These are phyloP conservation scores for Amblyjoppa fuscipennis DNA, from an alignment of 2,888 invertebrate genomes.

Conservation along the genomic window DNA sequence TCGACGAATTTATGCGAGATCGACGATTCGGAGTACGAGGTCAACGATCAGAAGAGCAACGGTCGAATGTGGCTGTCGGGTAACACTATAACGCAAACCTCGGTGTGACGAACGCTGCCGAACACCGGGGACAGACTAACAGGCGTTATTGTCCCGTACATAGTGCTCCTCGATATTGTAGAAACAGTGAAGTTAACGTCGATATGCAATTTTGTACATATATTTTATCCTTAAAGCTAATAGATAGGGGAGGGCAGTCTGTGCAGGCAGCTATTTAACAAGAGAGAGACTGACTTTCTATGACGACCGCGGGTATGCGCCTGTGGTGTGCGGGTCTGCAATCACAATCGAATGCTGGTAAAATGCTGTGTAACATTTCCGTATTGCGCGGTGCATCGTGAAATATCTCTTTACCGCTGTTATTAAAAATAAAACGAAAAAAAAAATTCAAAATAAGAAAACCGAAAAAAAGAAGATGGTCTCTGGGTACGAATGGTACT, in stretches of 20 bases:
- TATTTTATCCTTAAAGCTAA: conserved; percentile 63
- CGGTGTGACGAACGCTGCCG: conserved; percentile 83
- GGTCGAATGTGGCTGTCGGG: conserved; percentile 83
- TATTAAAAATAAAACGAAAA: conserved; percentile 14
- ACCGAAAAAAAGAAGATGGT: not conserved
- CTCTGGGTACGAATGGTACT: conserved; percentile 75
- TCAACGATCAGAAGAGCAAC: conserved; percentile 84
- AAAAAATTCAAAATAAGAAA: conserved; percentile 2
- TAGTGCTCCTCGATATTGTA: conserved; percentile 33
- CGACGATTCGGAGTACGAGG: conserved; percentile 94
- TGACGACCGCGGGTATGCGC: conserved; percentile 31
- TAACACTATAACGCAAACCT: conserved; percentile 84
- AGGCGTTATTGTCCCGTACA: not conserved
- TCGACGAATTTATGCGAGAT: conserved; percentile 97
- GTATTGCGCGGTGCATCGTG: conserved; percentile 15
- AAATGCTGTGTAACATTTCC: conserved; percentile 19
- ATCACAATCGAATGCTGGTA: conserved; percentile 33
- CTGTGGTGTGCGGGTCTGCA: conserved; percentile 18
- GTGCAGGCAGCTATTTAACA: conserved; percentile 79
- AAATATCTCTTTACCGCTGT: conserved; percentile 50
- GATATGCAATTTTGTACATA: conserved; percentile 81
- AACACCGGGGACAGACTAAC: conserved; percentile 34
- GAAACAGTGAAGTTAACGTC: conserved; percentile 71
- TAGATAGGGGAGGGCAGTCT: conserved; percentile 73
- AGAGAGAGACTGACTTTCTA: conserved; percentile 70